Percentiles rank a stretch among this genome's conserved stretches.
Conservation (phyloP, 2,888 invertebrate genomes). For the Brachypalpus laphriformis region DNA sequence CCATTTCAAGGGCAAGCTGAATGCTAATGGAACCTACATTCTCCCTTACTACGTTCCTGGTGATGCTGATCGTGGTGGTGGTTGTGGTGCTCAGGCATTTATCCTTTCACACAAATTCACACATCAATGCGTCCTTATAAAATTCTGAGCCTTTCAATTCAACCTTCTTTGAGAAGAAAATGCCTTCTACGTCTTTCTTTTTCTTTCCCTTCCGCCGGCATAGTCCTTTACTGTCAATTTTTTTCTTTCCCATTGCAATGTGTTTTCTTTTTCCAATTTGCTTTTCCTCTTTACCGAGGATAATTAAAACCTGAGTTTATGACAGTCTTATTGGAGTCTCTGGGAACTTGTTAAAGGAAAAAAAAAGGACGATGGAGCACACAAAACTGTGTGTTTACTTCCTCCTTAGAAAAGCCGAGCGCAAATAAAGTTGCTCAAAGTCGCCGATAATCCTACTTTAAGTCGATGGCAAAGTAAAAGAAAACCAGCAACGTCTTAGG, state of each 20-base stretch:
- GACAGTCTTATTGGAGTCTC: conserved; percentile 51
- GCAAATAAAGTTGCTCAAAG: conserved; percentile 45
- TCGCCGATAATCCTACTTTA: conserved; percentile 45
- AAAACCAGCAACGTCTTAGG: not conserved
- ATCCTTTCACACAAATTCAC: conserved; percentile 63
- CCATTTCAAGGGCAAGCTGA: conserved; percentile 19
- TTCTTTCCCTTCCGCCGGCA: not conserved
- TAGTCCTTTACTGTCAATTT: conserved; percentile 15
- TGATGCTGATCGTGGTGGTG: not conserved
- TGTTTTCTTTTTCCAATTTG: conserved; percentile 40
- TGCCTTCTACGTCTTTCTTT: not conserved
- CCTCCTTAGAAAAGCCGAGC: not conserved
- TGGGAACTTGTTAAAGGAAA: conserved; percentile 18
- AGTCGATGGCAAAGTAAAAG: not conserved
- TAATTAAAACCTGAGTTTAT: conserved; percentile 68
- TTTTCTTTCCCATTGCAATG: not conserved
- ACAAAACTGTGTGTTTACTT: conserved; percentile 17
- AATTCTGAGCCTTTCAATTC: conserved; percentile 36
- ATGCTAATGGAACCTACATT: conserved; percentile 27
- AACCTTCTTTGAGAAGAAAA: conserved; percentile 13
- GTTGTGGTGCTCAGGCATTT: conserved; percentile 11
- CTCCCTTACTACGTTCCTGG: not conserved
- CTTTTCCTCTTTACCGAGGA: conserved; percentile 29
- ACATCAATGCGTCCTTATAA: conserved; percentile 50
- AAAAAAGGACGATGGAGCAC: not conserved